These are phyloP conservation scores for Sterrhoptilus dennistouni DNA, from an alignment of 2,113 vertebrate genomes.

Conservation along the genomic window DNA sequence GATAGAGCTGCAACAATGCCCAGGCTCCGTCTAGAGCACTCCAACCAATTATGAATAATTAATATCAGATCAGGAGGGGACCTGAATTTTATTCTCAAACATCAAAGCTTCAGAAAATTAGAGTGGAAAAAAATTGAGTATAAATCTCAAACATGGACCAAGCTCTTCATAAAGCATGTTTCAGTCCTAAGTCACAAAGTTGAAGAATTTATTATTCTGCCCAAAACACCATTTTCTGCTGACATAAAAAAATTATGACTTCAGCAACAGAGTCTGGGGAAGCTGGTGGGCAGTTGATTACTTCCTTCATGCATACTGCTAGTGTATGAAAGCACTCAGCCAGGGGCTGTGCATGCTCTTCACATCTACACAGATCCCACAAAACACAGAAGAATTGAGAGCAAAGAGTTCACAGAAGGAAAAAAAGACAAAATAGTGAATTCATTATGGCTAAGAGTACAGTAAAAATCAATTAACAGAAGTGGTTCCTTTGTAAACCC, in stretches of 20 bases:
- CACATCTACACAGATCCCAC: neutral
- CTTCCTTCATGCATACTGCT: neutral
- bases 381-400: neutral
- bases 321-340: fast-evolving
- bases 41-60: neutral
- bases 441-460: neutral
- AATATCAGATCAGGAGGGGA: neutral
- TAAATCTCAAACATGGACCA: neutral
- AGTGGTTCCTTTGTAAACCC: neutral
- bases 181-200: neutral
- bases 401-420: neutral
- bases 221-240: neutral
- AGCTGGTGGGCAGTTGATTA: neutral
- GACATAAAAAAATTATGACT: neutral
- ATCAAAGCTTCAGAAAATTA: neutral
- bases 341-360: neutral
- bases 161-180: neutral
- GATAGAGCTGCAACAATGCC: neutral
- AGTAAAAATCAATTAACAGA: neutral
- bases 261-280: neutral
- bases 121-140: neutral
- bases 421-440: neutral
- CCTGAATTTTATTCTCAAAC: neutral
- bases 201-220: neutral
- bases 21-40: neutral